Percentiles rank a stretch among this genome's conserved stretches.
phyloP scores from a whole-genome alignment of 2,888 invertebrate genomes.

The Epirrhoe tristata region DNA sequence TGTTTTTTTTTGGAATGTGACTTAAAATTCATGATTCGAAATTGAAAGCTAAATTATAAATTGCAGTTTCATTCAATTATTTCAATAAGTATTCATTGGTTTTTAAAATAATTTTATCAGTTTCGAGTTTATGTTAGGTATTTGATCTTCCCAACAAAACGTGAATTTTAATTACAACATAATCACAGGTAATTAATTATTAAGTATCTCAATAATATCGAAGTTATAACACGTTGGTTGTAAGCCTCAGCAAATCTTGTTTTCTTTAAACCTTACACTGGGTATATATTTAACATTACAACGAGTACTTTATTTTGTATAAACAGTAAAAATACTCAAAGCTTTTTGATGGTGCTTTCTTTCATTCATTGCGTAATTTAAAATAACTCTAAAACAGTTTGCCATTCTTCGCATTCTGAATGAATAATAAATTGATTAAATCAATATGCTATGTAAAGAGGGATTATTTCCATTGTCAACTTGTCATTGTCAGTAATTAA shows the following conservation, averaged over 20 bases:
- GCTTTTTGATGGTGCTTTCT: background rate
- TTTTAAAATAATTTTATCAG: too few species aligned
- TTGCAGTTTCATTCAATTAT: background rate
- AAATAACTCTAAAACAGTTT: background rate
- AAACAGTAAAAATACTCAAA: background rate
- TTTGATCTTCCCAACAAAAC: too few species aligned
- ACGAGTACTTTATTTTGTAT: too few species aligned
- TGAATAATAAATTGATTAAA: conserved; percentile 3
- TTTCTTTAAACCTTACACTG: too few species aligned
- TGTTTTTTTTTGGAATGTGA: conserved; percentile 3
- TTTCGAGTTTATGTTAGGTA: too few species aligned
- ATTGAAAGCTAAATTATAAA: conserved; percentile 2
- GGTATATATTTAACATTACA: too few species aligned
- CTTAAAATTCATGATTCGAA: conserved; percentile 5
- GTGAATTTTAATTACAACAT: too few species aligned
- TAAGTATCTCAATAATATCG: too few species aligned
- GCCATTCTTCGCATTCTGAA: background rate
- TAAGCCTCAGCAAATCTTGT: too few species aligned
- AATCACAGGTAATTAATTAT: too few species aligned
- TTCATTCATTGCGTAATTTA: background rate
- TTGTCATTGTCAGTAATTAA: conserved; percentile 42
- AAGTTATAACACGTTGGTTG: too few species aligned
- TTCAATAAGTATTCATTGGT: background rate
- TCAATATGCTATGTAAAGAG: conserved; percentile 13
- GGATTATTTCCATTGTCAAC: conserved; percentile 26